phyloP scores from a whole-genome alignment of 2,113 vertebrate genomes.

The Coptodon bakossiorum region DNA sequence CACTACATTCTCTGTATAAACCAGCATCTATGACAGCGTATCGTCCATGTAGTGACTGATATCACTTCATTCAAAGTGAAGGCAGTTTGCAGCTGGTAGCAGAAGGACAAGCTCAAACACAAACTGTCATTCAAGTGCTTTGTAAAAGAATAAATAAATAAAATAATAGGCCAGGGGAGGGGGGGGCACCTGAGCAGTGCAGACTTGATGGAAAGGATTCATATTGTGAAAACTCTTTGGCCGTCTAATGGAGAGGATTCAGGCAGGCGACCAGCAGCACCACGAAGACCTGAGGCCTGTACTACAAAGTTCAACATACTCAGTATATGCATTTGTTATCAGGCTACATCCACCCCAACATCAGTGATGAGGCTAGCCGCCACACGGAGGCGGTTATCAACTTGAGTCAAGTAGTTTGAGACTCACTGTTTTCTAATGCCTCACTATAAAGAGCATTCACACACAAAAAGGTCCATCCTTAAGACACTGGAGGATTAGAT shows the following conservation, averaged over 20 bases:
- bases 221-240: background rate
- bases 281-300: background rate
- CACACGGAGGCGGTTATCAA: background rate
- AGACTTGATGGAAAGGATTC: background rate
- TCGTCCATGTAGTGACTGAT: background rate
- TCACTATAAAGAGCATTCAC: background rate
- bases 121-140: background rate
- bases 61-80: background rate
- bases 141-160: background rate
- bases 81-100: background rate
- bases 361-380: background rate
- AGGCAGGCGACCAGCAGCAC: background rate
- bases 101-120: background rate
- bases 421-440: background rate
- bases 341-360: background rate
- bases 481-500: background rate
- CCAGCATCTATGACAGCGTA: background rate
- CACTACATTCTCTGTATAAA: background rate
- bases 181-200: background rate
- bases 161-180: fast-evolving
- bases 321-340: fast-evolving
- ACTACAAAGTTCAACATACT: background rate
- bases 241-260: background rate
- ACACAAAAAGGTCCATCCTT: background rate
- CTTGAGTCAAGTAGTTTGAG: background rate